Base-by-base conservation (phyloP, 2,113 vertebrate species). In the Seriola quinqueradiata region DNA sequence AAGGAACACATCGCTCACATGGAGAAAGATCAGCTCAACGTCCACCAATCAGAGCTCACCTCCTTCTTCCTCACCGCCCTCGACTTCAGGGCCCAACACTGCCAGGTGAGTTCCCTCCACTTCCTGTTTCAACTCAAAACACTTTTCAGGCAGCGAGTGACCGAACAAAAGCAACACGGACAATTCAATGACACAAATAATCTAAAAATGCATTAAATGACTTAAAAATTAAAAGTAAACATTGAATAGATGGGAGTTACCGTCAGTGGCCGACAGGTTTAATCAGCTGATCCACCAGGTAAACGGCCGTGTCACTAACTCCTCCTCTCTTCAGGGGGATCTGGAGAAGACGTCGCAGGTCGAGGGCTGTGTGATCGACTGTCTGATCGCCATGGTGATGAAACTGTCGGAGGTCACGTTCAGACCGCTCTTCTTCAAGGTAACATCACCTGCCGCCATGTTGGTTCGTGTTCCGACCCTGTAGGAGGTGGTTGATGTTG, bases 381-480 rank as follows among this genome's bases (percentile, higher is more conserved):
- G 96, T 89, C 95, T 99, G 12, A 71, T 98, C 46, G 92, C 92
- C 81, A 97, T 99, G 98, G 94, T 99, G 76, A 96, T 99, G 94
- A 99, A 99, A 72, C 96, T 99, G 66, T 99, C 98, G 0, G 98
- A 99, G 84, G 95, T 97, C 81, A 97, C 97, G 0, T 99, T 99
- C 94, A 96, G 98, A 40, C 97, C 98, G 1, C 92, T 99, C 13
- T 99, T 99, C 94, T 99, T 99, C 89, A 99, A 98, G 97, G 98
- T 98, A 91, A 79, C 13, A 4, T 16, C 23, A 10, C n/a, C 40
- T 10, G 40, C 40, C 10, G 10, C 28, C 28, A 28, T 28, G 28
- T 28, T 42, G 40, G 10, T 42, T 10, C 40, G 10, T 10, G 40
- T 42, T 42, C 40, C 40, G 1, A 10, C 10, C 28, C 14, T 21